Conservation (phyloP, 37 sponge, comb jelly and placozoan species). For the Chondrosia reniformis region DNA sequence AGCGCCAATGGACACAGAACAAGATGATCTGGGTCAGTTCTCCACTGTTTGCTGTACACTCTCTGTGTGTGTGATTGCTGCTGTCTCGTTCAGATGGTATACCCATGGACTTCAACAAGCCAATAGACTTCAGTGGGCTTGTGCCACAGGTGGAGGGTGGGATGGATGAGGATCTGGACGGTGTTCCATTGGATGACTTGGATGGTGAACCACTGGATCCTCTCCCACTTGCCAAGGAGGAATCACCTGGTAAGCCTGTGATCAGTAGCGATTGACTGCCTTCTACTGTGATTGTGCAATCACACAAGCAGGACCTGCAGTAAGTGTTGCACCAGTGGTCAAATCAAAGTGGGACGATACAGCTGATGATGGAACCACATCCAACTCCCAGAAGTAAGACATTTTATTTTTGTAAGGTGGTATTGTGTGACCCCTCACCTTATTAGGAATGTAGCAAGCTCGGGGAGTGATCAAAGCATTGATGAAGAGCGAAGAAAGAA, state of each 20-base stretch:
- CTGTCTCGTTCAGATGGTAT: conserved; percentile 38
- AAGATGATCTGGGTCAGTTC: not conserved
- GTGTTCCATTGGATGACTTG: conserved; percentile 48
- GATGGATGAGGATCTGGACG: conserved; percentile 46
- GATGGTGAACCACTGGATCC: conserved; percentile 38
- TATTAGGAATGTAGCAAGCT: not conserved
- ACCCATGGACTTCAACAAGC: conserved; percentile 48
- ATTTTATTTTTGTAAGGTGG: not conserved
- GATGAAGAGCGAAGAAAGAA: conserved; percentile 66
- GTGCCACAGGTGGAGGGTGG: conserved; percentile 31
- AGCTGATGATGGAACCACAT: conserved; percentile 5
- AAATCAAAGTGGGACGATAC: conserved; percentile 20
- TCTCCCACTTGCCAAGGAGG: conserved; percentile 20
- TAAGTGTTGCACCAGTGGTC: conserved; percentile 13
- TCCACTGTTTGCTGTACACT: not conserved
- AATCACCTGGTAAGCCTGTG: conserved; percentile 38
- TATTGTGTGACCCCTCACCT: not conserved
- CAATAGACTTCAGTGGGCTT: conserved; percentile 63
- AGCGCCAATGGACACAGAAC: not conserved
- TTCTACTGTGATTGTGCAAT: not conserved
- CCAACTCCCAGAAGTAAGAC: not conserved
- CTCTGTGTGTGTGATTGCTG: not conserved
- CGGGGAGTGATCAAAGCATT: not conserved
- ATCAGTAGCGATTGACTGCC: conserved; percentile 15
- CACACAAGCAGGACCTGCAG: no score